phyloP scores from a whole-genome alignment of 1,140 invertebrate species.

The Drosophila sucinea region DNA sequence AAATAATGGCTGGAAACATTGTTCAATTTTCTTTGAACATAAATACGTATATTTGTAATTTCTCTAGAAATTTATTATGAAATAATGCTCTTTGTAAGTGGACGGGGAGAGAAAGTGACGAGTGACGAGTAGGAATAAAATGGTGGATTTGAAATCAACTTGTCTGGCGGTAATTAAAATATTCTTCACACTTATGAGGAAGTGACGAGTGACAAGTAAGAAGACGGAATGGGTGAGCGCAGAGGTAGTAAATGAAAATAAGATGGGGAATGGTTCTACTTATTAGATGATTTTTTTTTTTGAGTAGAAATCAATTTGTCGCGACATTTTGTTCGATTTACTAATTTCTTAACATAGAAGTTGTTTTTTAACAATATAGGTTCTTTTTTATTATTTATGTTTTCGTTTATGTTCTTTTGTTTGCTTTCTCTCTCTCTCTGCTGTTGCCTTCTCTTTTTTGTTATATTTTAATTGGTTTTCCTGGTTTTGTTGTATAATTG shows the following conservation, averaged over 20 bases:
- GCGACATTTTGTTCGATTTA: conserved; percentile 10
- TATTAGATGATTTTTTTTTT: background rate
- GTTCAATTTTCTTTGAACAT: too few relatives aligned
- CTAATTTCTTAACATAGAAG: conserved; percentile 5
- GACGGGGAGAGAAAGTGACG: background rate
- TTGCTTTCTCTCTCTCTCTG: conserved; percentile 1
- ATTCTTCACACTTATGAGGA: too few relatives aligned
- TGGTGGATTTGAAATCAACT: too few relatives aligned
- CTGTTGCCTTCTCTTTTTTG: conserved; percentile 15
- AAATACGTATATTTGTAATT: background rate
- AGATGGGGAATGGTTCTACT: background rate
- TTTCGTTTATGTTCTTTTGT: conserved; percentile 16
- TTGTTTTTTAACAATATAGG: background rate
- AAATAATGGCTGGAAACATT: background rate
- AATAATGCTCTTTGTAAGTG: background rate
- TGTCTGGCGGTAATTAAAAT: too few relatives aligned
- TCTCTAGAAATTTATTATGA: too few relatives aligned
- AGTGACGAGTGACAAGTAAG: background rate
- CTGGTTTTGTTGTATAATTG: conserved; percentile 60
- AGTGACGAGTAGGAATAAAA: background rate
- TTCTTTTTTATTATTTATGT: background rate
- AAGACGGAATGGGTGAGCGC: background rate
- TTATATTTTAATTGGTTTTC: conserved; percentile 3
- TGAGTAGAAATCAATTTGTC: background rate
- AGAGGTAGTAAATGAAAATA: background rate